Evolutionary conservation across 2,888 invertebrate species (phyloP), one percentile per base, ranked within the genome.

Genomic region (Stenolophus ochropezus): DNA sequence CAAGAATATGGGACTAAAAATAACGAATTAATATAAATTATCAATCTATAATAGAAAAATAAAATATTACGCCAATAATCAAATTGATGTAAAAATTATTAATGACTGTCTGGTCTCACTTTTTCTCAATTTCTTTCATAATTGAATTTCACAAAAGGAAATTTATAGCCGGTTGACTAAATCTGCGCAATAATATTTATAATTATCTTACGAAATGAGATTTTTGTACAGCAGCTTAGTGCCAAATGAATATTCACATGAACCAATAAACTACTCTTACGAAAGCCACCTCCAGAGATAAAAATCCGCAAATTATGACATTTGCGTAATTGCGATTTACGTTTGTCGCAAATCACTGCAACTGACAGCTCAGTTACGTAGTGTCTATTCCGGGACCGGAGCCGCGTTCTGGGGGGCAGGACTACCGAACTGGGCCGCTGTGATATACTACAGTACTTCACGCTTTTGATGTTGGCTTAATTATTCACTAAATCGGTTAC

Each of bases 311-410:
- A 84, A 84, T 84, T 84, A 84, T 84, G 84, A 84, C 84, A 84
- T 84, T 83, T 84, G 82, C 82, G 83, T 84, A 84, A 84, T 84
- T 84, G 83, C 84, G 83, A 84, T 84, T 84, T 84, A 84, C 84
- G 83, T 81, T 74, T 82, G 74, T 83, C 81, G 83, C 84, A 84
- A 83, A 84, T 84, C 83, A 83, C 83, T 71, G 83, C 27, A 69
- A 14, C 2, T 20, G 8, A 16, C 20, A 3, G 65, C 20, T 33
- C 65, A 69, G 65, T 18, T 6, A 33, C 20, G 18, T 33, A 27
- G 65, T 14, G 4, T 23, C 23, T 25, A 11, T n/a, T 25, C 14
- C 16, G 14, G 4, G 23, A 27, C 8, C 11, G 2, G n/a, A 61
- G 14, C n/a, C 8, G 14, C 23, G n/a, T 61, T n/a, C n/a, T n/a